Base-by-base conservation (phyloP, 1,140 invertebrate species). In the Drusus annulatus region DNA sequence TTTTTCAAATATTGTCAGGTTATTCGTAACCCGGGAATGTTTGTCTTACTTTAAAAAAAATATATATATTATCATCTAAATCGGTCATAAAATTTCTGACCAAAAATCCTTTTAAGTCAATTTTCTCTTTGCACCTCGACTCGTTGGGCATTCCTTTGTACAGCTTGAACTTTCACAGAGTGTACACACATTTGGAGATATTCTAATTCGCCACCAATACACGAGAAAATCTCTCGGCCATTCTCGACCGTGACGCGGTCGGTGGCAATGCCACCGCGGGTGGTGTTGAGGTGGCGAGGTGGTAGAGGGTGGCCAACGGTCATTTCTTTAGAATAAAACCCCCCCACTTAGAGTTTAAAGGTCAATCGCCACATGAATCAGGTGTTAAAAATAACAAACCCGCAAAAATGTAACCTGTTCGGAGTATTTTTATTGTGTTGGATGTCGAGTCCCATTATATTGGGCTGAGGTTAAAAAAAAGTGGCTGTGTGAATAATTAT, bases 361-460 rank as follows among this genome's bases (percentile, higher is more conserved):
- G 68, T 71, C 68, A 71, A 71, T 23, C 15, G n/a, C 45, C 25
- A 52, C 28, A 19, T 68, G 28, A 68, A 68, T 68, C 63, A 68
- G 31, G 31, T 68, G 63, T 36, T 68, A 36, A 68, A 68, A 68
- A 68, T 36, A 68, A 68, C 63, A n/a, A 36, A 60, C 19, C 19
- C 25, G 19, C 8, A 23, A 23, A 21, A 60, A 23, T 1, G 7
- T 19, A 15, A 25, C 58, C n/a, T 60, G 19, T 60, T 60, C 58
- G 19, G 1, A 60, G 19, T 15, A 23, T 60, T 21, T 21, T 56
- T 19, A 60, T 60, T 23, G 58, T 19, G 58, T 19, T 21, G 58
- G 25, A 15, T 60, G 13, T 23, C 19, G 19, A 19, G 56, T 13
- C 16, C 52, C 17, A 21, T 23, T 13, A 60, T 0, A 19, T 60